A percentile compares a stretch with the other conserved stretches of the same genome.
Conservation (phyloP, 2,113 vertebrate species). For the Acinonyx jubatus region DNA sequence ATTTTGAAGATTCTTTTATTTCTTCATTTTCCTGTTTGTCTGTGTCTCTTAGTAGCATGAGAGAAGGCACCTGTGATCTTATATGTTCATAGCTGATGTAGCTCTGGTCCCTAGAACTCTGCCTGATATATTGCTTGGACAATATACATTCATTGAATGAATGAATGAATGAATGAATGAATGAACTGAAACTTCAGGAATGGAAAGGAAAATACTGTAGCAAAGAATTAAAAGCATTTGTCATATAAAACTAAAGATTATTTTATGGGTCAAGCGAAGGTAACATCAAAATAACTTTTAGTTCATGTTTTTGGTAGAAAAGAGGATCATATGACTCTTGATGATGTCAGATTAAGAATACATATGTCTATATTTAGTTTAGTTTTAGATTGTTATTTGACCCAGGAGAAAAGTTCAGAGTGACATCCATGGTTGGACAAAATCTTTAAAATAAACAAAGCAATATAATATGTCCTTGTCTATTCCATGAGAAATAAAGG, state of each 20-base stretch:
- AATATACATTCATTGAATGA: not conserved
- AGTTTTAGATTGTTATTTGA: conserved; percentile 26
- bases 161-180: not conserved
- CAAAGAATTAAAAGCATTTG: not conserved
- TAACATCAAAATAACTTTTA: conserved; percentile 20
- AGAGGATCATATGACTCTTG: not conserved
- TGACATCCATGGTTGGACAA: conserved; percentile 1
- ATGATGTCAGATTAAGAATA: conserved; percentile 16
- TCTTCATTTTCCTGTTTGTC: not conserved
- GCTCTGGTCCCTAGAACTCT: not conserved
- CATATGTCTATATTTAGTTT: not conserved
- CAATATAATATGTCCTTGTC: not conserved
- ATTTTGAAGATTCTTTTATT: not conserved
- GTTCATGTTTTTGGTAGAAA: not conserved
- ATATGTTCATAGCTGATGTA: not conserved
- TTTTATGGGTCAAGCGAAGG: not conserved
- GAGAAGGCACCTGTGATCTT: not conserved
- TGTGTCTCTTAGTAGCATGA: not conserved
- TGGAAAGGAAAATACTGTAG: conserved; percentile 1
- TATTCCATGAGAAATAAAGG: conserved; percentile 13
- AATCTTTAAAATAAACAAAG: conserved; percentile 37
- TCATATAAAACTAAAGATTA: not conserved
- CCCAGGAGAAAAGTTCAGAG: conserved; percentile 32
- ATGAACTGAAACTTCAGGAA: not conserved
- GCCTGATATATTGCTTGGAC: not conserved